These are phyloP conservation scores for Sesia bembeciformis DNA, from an alignment of 2,888 invertebrate species.

Conservation along the genomic window DNA sequence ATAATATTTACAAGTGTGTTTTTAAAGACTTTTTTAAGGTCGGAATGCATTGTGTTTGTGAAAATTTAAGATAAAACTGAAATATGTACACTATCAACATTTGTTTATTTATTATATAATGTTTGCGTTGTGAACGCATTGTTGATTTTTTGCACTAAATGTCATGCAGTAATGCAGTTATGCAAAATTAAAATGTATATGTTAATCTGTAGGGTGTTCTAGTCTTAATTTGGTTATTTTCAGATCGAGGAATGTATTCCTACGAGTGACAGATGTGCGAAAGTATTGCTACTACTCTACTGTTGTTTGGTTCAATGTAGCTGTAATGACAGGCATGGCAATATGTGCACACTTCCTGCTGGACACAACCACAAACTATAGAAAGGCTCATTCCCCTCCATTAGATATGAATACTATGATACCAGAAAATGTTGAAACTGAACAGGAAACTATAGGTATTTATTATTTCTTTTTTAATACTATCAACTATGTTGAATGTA, in stretches of 20 bases:
- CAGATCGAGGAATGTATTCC: constrained; percentile 87
- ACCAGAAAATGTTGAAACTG: constrained; percentile 56
- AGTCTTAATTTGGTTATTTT: constrained; percentile 15
- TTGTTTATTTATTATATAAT: constrained; percentile 5
- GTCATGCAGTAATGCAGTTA: not conserved
- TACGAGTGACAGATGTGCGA: constrained; percentile 87
- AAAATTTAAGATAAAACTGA: no score
- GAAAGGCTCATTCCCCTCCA: constrained; percentile 57
- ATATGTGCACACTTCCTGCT: constrained; percentile 87
- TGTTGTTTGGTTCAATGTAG: constrained; percentile 85
- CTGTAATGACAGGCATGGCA: constrained; percentile 81
- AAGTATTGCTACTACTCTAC: constrained; percentile 91
- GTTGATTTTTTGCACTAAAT: not conserved
- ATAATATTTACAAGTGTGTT: no score
- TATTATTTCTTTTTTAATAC: constrained; percentile 1
- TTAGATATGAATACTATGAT: constrained; percentile 58
- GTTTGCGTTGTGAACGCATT: constrained; percentile 1
- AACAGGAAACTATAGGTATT: constrained; percentile 83
- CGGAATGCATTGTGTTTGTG: no score
- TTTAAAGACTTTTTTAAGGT: no score
- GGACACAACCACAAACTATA: constrained; percentile 75
- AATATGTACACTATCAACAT: no score
- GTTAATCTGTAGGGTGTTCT: not conserved
- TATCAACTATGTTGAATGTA: not conserved
- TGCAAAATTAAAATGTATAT: not conserved